Conservation (phyloP, 2,113 vertebrate species). For the Ophthalmolycus amberensis region DNA sequence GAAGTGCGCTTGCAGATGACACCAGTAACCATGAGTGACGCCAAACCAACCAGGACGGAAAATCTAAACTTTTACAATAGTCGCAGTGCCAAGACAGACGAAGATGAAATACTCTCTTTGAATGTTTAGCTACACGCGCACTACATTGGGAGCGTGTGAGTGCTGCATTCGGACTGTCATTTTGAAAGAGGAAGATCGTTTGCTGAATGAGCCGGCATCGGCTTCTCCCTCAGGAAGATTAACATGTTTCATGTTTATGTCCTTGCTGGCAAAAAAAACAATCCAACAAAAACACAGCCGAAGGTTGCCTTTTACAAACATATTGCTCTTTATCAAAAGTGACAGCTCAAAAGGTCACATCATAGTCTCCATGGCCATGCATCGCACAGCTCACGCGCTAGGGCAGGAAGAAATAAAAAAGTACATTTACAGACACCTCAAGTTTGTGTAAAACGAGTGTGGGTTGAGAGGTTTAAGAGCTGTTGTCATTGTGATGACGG, state of each 20-base stretch:
- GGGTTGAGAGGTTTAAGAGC: conserved; percentile 10
- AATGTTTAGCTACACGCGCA: background rate
- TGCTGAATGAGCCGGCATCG: background rate
- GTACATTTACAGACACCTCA: conserved; percentile 17
- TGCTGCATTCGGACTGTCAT: background rate
- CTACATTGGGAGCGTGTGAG: too few relatives aligned
- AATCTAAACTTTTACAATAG: background rate
- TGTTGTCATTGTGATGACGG: conserved; percentile 16
- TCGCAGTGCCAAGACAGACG: background rate
- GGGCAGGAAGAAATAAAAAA: background rate
- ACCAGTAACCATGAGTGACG: background rate
- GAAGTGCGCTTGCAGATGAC: background rate
- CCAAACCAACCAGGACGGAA: background rate
- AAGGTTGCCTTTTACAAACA: background rate
- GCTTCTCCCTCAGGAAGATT: background rate
- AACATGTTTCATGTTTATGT: background rate
- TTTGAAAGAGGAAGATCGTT: background rate
- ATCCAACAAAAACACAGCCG: background rate
- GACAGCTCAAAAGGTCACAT: conserved; percentile 22
- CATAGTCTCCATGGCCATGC: background rate
- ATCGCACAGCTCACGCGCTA: background rate
- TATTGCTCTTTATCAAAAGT: background rate
- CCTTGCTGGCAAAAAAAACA: background rate
- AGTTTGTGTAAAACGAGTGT: conserved; percentile 14
- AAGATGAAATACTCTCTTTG: background rate